These are phyloP conservation scores for Spatula clypeata DNA, from an alignment of 2,797 vertebrate genomes.

Conservation along the genomic window DNA sequence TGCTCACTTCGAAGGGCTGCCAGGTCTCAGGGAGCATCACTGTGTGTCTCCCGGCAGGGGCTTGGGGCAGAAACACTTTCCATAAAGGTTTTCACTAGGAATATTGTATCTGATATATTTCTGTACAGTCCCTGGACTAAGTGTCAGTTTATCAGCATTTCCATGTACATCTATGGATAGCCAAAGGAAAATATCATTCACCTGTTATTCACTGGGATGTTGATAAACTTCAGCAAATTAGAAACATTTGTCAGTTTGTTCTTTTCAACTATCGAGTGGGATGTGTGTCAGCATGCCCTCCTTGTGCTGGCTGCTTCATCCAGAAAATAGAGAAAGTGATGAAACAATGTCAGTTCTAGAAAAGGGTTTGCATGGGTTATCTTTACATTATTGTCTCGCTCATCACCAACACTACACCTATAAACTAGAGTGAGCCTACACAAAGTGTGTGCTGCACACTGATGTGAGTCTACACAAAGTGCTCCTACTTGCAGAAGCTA, in stretches of 20 bases:
- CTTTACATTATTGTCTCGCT: neutral
- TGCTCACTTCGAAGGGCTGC: conserved; percentile 22
- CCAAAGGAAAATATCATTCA: neutral
- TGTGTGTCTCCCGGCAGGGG: neutral
- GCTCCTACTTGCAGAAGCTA: conserved; percentile 28
- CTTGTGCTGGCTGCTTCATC: neutral
- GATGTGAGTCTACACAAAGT: neutral
- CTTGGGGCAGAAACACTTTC: neutral
- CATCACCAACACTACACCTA: neutral
- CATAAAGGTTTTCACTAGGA: neutral
- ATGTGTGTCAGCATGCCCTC: neutral
- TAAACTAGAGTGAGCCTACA: neutral
- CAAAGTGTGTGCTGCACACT: too few relatives aligned
- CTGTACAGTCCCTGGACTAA: conserved; percentile 25
- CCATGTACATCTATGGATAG: neutral
- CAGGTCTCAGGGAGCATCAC: conserved; percentile 36
- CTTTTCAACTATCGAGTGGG: neutral
- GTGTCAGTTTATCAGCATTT: neutral
- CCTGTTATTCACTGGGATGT: neutral
- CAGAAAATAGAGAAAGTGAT: conserved; percentile 2
- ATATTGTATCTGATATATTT: conserved; percentile 8
- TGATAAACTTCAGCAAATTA: conserved; percentile 19
- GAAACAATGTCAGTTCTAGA: neutral
- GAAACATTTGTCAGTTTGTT: conserved; percentile 21
- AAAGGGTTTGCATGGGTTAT: neutral